Evolutionary conservation across 92 coral and sea anemone species (phyloP), one percentile per base, ranked within the genome.

Genomic region (Virgularia gustaviana): DNA sequence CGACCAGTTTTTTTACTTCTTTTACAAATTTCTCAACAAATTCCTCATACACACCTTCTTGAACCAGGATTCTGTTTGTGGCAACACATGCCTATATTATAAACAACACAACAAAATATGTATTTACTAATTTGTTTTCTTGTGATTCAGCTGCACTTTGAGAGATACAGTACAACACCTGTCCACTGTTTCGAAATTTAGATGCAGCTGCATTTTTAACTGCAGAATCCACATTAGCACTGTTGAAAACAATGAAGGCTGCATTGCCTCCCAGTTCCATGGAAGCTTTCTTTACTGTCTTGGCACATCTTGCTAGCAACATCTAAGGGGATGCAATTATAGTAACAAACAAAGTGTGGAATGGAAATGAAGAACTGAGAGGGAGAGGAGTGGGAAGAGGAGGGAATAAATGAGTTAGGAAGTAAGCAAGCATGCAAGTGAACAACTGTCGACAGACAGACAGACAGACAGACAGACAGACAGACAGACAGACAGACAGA

Each of bases 181-280:
- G 83, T 6, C 83, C 83, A 28, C 72, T 42, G 70, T 79, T 79
- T 60, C 83, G 36, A 59, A 79, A 79, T 25, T 79, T 79, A 42
- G 78, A 71, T 13, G 75, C 76, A 63, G 76, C 76, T 1, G 83
- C 83, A 25, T 65, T 58, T 9, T 58, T 75, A 0, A 72, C 83
- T 24, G 83, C 83, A 0, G 78, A 63, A 22, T 71, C 78, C 2
- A 79, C 28, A 52, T 79, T 78, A 35, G 83, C 83, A 36, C 72
- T 70, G 24, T 79, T 38, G 32, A 79, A 79, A 39, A 79, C 83
- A 36, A 79, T 71, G 71, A 79, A 79, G 0, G 83, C 83, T 9
- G 83, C 83, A 37, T 79, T 79, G 15, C 83, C 83, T 37, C 83
- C 83, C 4, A 79, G 65, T 54, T 79, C 83, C 78, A 79, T 45